Evolutionary conservation across 2,113 vertebrate species (phyloP), one percentile per base, ranked within the genome.

Genomic region (Camelus dromedarius): DNA sequence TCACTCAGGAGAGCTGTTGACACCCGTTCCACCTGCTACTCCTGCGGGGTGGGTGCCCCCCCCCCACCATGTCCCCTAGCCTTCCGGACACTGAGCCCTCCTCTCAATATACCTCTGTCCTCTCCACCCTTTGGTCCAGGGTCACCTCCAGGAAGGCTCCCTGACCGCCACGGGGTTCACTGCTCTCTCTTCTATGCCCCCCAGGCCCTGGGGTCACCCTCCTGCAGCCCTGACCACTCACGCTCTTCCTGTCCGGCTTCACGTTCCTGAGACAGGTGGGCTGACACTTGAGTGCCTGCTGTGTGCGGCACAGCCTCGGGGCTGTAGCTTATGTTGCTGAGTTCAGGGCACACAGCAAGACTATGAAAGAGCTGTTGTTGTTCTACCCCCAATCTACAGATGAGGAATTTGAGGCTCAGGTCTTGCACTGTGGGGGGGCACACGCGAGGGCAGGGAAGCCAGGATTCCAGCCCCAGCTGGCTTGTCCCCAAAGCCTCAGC

Each of bases 31-130:
- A 1, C 8, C 0, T 0, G 35, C 46, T 35, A 50, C 3, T 38
- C 67, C 58, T 0, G 30, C 3, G 32, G 56, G n/a, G 66, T 0
- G 2, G 38, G 54, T 19, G 7, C 46, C 26, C 24, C 26, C 42
- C 42, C 56, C 62, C 0, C 0, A 3, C 6, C 15, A 0, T 0
- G 3, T 12, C 3, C 48, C 16, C 20, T 18, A 0, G 3, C 56
- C 73, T 50, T 14, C 13, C 46, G n/a, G 54, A 52, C 1, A 1
- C 30, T 28, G 11, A 26, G 35, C 48, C 62, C 67, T n/a, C 15
- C 0, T 16, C 70, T 5, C 7, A 3, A 46, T 6, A 24, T 0
- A 5, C 24, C 32, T 22, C 48, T 19, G 12, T 18, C 50, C 2
- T n/a, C 48, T 15, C 24, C 19, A 11, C 1, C 11, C 86, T 35